A percentile compares a stretch with the other conserved stretches of the same genome.
phyloP scores from a whole-genome alignment of 2,888 invertebrate genomes.

The Zonitis immaculata region DNA sequence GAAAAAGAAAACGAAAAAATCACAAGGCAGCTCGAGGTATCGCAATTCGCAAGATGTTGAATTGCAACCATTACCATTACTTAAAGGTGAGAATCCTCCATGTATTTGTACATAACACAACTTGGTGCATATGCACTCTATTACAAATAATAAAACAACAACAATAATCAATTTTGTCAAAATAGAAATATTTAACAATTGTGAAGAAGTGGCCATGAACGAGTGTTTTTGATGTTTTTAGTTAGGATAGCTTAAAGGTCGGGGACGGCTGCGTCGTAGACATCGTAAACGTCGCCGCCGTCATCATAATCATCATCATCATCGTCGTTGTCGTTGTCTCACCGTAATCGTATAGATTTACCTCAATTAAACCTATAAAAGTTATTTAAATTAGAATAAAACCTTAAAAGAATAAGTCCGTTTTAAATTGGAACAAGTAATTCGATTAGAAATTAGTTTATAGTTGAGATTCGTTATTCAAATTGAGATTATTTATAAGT shows the following conservation, averaged over 20 bases:
- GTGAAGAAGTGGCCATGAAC: background rate
- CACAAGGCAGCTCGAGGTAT: constrained; percentile 98
- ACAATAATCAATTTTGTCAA: background rate
- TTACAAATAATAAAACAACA: background rate
- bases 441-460: no score
- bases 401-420: no score
- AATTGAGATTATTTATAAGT: background rate
- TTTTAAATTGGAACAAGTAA: no score
- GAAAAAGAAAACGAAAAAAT: constrained; percentile 97
- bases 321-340: background rate
- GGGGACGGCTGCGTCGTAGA: constrained; percentile 1
- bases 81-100: constrained; percentile 80
- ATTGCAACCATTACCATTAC: constrained; percentile 88
- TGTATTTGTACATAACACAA: background rate
- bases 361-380: background rate
- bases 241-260: background rate
- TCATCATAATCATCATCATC: background rate
- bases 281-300: background rate
- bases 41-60: constrained; percentile 98
- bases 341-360: background rate
- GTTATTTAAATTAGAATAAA: no score
- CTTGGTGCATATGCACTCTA: background rate
- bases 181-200: background rate
- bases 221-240: background rate
- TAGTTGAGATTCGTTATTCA: no score